These are phyloP conservation scores for Nemopilema nomurai DNA, from an alignment of 30 jellyfish, hydroid and myxozoan species.

Conservation along the genomic window DNA sequence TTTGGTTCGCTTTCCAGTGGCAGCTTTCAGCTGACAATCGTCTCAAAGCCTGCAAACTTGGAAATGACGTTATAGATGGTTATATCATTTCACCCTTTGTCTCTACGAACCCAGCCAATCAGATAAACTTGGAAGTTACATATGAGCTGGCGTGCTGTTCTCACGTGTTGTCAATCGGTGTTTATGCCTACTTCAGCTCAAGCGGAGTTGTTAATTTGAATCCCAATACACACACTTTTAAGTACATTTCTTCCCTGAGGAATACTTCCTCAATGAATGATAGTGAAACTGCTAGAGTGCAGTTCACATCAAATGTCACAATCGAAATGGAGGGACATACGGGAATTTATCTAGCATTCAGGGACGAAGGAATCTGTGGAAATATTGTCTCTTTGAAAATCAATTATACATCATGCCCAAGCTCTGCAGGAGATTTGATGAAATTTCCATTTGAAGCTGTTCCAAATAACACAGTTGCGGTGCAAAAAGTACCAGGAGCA, in stretches of 20 bases:
- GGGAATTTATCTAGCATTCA: conserved; percentile 46
- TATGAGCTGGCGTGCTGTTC: conserved; percentile 3
- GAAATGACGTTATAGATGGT: neutral
- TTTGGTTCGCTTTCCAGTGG: neutral
- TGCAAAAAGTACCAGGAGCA: conserved; percentile 16
- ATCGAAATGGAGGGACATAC: conserved; percentile 9
- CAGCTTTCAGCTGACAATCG: neutral
- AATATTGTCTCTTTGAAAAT: neutral
- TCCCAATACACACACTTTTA: neutral
- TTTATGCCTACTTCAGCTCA: neutral
- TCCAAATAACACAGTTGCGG: conserved; percentile 35
- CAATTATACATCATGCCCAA: conserved; percentile 59
- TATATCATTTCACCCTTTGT: neutral
- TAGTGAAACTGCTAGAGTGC: neutral
- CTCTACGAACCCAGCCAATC: conserved; percentile 13
- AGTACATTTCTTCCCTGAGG: conserved; percentile 1
- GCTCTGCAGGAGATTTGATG: conserved; percentile 39
- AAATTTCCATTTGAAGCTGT: conserved; percentile 39
- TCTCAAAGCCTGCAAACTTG: neutral
- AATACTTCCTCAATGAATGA: conserved; percentile 16
- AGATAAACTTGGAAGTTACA: neutral
- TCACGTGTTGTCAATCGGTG: neutral
- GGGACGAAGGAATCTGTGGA: conserved; percentile 58
- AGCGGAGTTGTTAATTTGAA: neutral
- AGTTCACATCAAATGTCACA: neutral